Percentiles rank a stretch among this genome's conserved stretches.
Conservation (phyloP, 2,113 vertebrate species). For the Calonectris borealis region DNA sequence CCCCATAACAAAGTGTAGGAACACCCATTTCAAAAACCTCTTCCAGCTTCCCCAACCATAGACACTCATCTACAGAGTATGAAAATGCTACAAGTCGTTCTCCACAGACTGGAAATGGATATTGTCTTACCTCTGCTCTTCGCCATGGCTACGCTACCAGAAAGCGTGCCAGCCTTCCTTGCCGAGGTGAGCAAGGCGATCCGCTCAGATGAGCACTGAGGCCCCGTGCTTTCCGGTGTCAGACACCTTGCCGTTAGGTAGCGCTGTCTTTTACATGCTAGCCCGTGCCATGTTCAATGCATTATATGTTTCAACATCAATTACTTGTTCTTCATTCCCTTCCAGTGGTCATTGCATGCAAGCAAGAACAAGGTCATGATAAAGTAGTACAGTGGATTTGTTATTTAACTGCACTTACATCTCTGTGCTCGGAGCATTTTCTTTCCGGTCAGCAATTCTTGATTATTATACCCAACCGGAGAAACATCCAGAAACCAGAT, state of each 20-base stretch:
- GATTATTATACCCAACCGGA: background rate
- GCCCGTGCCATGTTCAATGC: background rate
- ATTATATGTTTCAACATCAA: rapidly evolving
- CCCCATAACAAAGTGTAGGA: rapidly evolving
- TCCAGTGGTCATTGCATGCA: background rate
- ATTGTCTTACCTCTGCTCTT: background rate
- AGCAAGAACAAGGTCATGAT: background rate
- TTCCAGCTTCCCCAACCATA: background rate
- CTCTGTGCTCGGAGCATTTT: background rate
- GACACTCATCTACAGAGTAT: background rate
- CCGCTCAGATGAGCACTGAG: background rate
- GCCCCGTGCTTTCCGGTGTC: too few relatives aligned
- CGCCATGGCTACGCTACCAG: rapidly evolving
- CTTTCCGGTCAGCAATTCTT: background rate
- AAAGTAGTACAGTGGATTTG: background rate
- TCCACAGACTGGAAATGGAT: background rate
- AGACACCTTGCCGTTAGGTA: background rate
- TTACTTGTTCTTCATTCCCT: background rate
- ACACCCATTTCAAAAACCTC: background rate
- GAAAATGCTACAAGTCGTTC: background rate
- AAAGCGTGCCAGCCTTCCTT: background rate
- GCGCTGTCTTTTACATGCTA: rapidly evolving
- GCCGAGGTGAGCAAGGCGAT: background rate
- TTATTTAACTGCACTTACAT: background rate
- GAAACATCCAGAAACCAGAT: background rate